These are phyloP conservation scores for Platycercus adscitus DNA, from an alignment of 2,113 vertebrate genomes.

Conservation along the genomic window DNA sequence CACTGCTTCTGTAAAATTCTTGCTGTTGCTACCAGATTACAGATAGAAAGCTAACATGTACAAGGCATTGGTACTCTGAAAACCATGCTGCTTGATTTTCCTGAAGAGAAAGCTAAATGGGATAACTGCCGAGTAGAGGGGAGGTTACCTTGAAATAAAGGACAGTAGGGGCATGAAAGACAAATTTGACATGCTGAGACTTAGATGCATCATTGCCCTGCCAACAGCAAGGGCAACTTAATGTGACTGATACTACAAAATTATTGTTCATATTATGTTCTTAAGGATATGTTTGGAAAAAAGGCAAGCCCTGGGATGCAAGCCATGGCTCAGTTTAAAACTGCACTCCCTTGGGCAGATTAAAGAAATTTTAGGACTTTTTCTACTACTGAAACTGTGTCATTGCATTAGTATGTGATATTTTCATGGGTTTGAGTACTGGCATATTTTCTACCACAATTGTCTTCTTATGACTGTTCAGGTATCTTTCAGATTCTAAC, in stretches of 20 bases:
- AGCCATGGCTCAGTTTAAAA: background rate
- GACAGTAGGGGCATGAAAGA: background rate
- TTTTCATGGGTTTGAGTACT: background rate
- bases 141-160: background rate
- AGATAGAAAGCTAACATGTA: background rate
- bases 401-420: background rate
- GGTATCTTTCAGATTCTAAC: background rate
- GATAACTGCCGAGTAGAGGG: background rate
- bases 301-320: background rate
- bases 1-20: background rate
- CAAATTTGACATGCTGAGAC: background rate
- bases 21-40: background rate
- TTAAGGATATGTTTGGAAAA: background rate
- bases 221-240: background rate
- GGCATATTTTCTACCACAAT: background rate
- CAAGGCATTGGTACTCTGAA: background rate
- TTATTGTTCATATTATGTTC: background rate
- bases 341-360: background rate
- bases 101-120: background rate
- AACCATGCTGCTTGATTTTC: background rate
- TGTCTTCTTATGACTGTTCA: background rate
- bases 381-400: background rate
- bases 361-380: background rate
- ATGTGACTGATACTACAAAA: background rate
- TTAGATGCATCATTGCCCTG: background rate